Base-by-base conservation (phyloP, 2,888 invertebrate species). In the Villa cingulata region DNA sequence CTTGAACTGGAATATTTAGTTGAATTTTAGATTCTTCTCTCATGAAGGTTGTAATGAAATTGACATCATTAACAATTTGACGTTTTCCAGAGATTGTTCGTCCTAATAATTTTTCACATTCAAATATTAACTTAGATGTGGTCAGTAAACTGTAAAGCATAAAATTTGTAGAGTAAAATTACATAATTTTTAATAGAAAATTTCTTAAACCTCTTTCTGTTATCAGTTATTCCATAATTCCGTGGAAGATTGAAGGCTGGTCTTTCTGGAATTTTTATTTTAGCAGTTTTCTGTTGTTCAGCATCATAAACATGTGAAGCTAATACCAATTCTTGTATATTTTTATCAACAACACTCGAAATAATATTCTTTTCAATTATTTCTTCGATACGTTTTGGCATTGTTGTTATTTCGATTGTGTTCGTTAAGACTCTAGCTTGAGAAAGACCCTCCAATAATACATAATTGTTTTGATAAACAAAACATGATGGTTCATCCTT, bases 391-490 rank as follows among this genome's bases (percentile, higher is more conserved):
- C 68, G 71, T 10, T 74, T 68, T 1, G 86, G 85, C 44, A 86
- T 69, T 49, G 69, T 74, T 38, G 77, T 68, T 53, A 78, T 68
- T 49, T 77, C 72, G 5, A 87, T 67, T 2, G 86, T 78, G 61
- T 91, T 91, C 4, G 86, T 86, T 7, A 92, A 68, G n/a, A 82
- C 70, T 68, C 85, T 81, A 1, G 87, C 87, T 70, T 92, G 91
- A 2, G 74, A 64, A 45, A 83, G 59, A 14, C 89, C 91, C 67
- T 81, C 78, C 20, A 86, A 59, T 4, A 86, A 67, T 10, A 83
- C 78, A 66, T 77, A 80, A 34, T 72, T 66, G 55, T 81, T 76
- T 47, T 69, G 71, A 50, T 77, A 76, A 2, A 74, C 70, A 51
- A 78, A 72, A 56, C 83, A 80, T 6, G 74, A 71, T 32, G 29